These are phyloP conservation scores for Tolypeutes matacus DNA, from an alignment of 2,797 vertebrate species.

Conservation along the genomic window DNA sequence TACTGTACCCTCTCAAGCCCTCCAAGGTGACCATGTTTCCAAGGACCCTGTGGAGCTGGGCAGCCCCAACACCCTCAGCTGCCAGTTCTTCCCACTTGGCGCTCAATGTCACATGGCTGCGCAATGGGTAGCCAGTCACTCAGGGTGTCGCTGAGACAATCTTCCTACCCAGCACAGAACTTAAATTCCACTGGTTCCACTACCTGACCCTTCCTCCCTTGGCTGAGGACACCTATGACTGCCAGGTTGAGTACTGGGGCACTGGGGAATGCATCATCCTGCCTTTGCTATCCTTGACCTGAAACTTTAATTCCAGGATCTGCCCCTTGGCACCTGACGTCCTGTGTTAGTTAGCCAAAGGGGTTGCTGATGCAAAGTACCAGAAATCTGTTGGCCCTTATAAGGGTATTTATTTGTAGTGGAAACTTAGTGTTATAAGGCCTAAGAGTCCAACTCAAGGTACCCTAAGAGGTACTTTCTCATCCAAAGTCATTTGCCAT, in stretches of 20 bases:
- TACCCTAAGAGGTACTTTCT: no score
- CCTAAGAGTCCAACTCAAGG: no score
- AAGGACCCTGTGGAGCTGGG: not conserved
- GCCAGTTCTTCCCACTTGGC: slow-evolving; percentile 68
- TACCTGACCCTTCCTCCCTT: slow-evolving; percentile 84
- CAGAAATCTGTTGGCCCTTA: no score
- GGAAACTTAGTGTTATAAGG: no score
- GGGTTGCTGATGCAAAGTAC: no score
- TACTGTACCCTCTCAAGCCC: not conserved
- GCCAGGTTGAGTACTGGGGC: slow-evolving; percentile 81
- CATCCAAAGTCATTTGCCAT: no score
- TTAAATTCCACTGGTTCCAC: slow-evolving; percentile 81
- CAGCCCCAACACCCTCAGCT: slow-evolving; percentile 73
- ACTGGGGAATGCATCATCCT: slow-evolving; percentile 76
- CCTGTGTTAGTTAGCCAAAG: no score
- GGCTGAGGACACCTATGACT: slow-evolving; percentile 81
- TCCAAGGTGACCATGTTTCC: slow-evolving; percentile 52
- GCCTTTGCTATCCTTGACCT: not conserved
- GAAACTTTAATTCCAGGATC: not conserved
- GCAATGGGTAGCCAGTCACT: not conserved
- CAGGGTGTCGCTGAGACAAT: not conserved
- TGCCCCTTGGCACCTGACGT: not conserved
- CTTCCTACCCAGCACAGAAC: slow-evolving; percentile 34
- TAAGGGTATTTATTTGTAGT: no score
- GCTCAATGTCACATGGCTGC: slow-evolving; percentile 71